phyloP scores from a whole-genome alignment of 2,113 vertebrate genomes.

The Nothobranchius kuhntae region DNA sequence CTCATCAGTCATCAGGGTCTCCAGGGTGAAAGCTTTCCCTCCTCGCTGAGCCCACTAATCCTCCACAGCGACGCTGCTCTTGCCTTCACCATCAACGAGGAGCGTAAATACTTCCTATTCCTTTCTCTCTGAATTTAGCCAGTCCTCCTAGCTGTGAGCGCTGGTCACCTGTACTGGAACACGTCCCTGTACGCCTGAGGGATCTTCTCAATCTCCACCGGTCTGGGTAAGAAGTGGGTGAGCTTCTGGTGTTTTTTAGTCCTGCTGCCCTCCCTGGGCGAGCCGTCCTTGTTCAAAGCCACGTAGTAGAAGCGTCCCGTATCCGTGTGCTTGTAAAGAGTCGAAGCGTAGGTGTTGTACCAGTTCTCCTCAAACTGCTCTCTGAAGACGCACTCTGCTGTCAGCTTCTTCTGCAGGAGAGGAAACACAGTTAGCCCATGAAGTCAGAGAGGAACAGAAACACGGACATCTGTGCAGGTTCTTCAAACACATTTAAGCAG shows the following conservation, averaged over 20 bases:
- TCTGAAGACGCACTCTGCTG: conserved; percentile 93
- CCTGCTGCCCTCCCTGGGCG: conserved; percentile 93
- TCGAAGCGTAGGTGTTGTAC: conserved; percentile 99
- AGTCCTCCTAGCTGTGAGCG: conserved; percentile 27
- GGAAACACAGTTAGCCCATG: conserved; percentile 36
- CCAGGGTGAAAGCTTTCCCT: conserved; percentile 45
- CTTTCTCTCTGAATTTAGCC: conserved; percentile 14
- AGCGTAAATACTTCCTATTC: conserved; percentile 37
- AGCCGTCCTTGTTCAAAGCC: conserved; percentile 97
- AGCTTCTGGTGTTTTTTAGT: conserved; percentile 99
- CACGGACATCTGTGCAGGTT: background rate
- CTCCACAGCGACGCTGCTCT: conserved; percentile 47
- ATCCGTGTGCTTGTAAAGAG: conserved; percentile 92
- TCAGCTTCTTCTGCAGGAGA: conserved; percentile 91
- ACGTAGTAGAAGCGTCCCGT: conserved; percentile 94
- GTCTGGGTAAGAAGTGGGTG: conserved; percentile 94
- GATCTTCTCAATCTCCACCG: conserved; percentile 93
- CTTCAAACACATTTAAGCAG: conserved; percentile 61
- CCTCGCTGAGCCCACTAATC: conserved; percentile 30
- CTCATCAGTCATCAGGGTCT: conserved; percentile 38
- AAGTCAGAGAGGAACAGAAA: background rate
- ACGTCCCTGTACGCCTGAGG: conserved; percentile 91
- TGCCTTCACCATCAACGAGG: conserved; percentile 11
- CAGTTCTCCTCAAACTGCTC: conserved; percentile 99
- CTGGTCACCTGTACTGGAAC: conserved; percentile 94